These are phyloP conservation scores for Colletes latitarsis DNA, from an alignment of 1,140 invertebrate genomes.

Conservation along the genomic window DNA sequence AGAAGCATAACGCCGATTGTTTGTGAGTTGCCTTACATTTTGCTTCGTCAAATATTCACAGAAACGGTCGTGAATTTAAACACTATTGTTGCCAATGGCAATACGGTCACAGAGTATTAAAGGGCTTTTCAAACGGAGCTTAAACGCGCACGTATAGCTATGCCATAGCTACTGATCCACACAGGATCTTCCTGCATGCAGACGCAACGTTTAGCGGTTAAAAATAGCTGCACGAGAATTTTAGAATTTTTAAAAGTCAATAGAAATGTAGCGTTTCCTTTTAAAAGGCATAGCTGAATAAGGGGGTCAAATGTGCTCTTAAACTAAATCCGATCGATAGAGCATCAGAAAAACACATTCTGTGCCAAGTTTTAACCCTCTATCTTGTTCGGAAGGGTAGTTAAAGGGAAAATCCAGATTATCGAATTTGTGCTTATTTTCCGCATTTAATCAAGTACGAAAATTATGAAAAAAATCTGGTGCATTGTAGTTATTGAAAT, in stretches of 20 bases:
- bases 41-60: constrained; percentile 18
- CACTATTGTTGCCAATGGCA: constrained; percentile 17
- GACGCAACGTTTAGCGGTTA: background rate
- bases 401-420: no score
- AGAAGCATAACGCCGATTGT: constrained; percentile 3
- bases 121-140: constrained; percentile 7
- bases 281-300: no score
- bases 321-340: no score
- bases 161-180: background rate
- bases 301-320: no score
- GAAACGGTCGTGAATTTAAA: constrained; percentile 8
- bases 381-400: no score
- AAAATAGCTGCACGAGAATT: constrained; percentile 16
- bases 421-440: no score
- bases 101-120: constrained; percentile 18
- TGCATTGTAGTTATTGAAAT: no score
- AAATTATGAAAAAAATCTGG: no score
- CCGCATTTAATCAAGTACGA: no score
- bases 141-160: constrained; percentile 5
- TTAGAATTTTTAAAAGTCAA: background rate
- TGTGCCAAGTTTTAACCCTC: no score
- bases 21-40: constrained; percentile 6
- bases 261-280: background rate
- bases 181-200: constrained; percentile 19
- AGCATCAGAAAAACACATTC: no score